Base-by-base conservation (phyloP, 2,797 vertebrate genomes). In the Pantherophis vulpinus region DNA sequence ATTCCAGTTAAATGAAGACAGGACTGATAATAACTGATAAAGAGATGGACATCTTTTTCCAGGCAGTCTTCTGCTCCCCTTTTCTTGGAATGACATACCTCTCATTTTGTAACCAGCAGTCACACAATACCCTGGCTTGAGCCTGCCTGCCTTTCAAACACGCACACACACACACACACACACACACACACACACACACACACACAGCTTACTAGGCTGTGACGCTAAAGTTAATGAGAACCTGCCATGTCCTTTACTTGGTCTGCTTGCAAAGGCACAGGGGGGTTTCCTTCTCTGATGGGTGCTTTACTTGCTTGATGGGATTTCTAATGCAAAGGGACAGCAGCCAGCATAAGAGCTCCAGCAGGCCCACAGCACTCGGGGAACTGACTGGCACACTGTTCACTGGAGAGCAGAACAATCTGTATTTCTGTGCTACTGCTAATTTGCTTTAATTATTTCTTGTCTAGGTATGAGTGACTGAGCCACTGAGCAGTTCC, bases 201-300 rank as follows among this genome's bases (percentile, higher is more conserved):
- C 51, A 51, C 51, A 51, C 8, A 51, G 8, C 90, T 59, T 54
- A 59, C 54, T 92, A 74, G 74, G 92, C 86, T 86, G 87, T 92
- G 59, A 94, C 16, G 5, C 70, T 87, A 56, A 32, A 94, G 89
- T 86, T 94, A 94, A 93, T 93, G 86, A 93, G 63, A 94, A 94
- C 86, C 87, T 86, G 90, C 87, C 59, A 8, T 10, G 8, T 63
- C 60, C 63, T 86, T 87, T 86, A 27, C 59, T 56, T 54, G 70
- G 59, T 54, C 59, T 42, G 79, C 63, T 88, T 86, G 91, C 66
- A 91, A 90, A 90, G 51, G 32, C 86, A 25, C 47, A 56, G 58
- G 89, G 89, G 58, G 37, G 20, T 8, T 29, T 74, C 91, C 88
- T 90, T 66, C 83, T 66, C 54, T 37, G 27, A 87, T 59, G 23